Conservation (phyloP, 2,888 invertebrate species). For the Frankliniella intonsa region DNA sequence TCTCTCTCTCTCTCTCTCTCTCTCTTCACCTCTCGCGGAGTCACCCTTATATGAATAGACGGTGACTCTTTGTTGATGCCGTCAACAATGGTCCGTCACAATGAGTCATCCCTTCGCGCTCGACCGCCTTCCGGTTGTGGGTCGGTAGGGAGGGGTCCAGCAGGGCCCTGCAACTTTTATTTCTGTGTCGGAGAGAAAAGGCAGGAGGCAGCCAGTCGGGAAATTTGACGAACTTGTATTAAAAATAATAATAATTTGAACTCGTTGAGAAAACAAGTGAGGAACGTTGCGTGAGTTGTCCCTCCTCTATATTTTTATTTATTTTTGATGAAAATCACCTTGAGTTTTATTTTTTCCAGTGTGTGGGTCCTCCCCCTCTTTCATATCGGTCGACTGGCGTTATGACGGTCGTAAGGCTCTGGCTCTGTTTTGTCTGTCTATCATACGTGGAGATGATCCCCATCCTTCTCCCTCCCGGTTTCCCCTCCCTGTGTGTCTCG, state of each 20-base stretch:
- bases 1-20: background rate
- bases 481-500: no score
- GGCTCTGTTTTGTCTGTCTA: background rate
- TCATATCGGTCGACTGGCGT: background rate
- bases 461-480: no score
- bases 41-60: conserved; percentile 10
- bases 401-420: background rate
- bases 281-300: background rate
- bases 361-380: background rate
- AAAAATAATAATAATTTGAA: no score
- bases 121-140: no score
- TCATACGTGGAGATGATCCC: background rate
- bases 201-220: no score
- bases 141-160: no score
- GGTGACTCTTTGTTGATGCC: conserved; percentile 12
- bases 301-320: background rate
- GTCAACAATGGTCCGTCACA: conserved; percentile 13
- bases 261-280: background rate
- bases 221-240: background rate
- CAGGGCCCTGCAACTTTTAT: no score
- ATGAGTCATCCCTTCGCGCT: conserved; percentile 2
- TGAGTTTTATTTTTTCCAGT: background rate
- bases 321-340: background rate
- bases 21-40: background rate
- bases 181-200: no score